Base-by-base conservation (phyloP, 2,888 invertebrate genomes). In the Xestobium rufovillosum region DNA sequence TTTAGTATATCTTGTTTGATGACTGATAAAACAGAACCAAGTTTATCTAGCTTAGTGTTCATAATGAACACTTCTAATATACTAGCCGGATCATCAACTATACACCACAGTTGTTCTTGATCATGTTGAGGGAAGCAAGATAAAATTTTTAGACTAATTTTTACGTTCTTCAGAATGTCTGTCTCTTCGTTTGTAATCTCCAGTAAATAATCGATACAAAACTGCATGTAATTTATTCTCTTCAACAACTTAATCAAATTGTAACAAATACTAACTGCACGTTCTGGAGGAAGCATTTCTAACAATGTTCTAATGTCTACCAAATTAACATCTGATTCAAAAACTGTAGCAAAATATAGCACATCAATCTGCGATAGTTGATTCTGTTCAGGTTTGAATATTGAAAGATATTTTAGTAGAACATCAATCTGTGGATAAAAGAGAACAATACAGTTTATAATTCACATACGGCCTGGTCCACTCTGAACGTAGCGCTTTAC, bases 21-120 rank as follows among this genome's bases (percentile, higher is more conserved):
- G 14, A 70, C 69, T n/a, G 69, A 69, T 14, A 86, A 57, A 3
- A 84, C 74, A 25, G 68, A 69, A 1, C 72, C 68, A 4, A 87
- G 64, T 33, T 72, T 67, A 48, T 85, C 84, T 33, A 87, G 68
- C 57, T 81, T 82, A 0, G 79, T 81, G 56, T 91, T 90, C 89
- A 92, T 90, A 8, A 92, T 61, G 34, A 89, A 71, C 57, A 89
- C 86, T 57, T 92, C 92, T 4, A 91, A 68, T 54, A 92, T 80
- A 3, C 84, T 63, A 26, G 85, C 58, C 0, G 92, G 92, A 44
- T 73, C 73, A 30, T 75, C 73, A 12, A 83, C 70, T 13, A 85
- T 59, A 45, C 76, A 72, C 60, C 80, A 76, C 41, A 82, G 74
- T 23, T 74, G 65, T 11, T 68, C 63, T 35, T 76, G 72, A 55